Evolutionary conservation across 2,797 vertebrate species (phyloP).

Genomic region (Geotrypetes seraphini): DNA sequence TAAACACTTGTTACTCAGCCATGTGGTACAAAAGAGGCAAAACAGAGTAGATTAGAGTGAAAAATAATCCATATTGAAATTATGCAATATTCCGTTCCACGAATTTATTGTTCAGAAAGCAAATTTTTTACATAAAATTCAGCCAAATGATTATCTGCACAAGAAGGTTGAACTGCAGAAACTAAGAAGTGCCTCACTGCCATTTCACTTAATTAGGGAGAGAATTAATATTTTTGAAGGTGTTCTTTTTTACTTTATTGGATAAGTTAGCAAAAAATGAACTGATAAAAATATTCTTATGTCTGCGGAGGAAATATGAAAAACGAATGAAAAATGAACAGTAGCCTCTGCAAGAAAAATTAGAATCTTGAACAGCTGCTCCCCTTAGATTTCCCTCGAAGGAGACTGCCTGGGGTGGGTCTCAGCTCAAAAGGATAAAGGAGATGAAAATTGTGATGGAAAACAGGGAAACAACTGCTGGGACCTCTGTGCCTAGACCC

Average conservation of each 20-base stretch:
- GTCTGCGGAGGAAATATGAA: not conserved
- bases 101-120: too few species aligned
- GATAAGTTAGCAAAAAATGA: slow-evolving; percentile 65
- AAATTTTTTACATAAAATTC: too few species aligned
- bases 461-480: slow-evolving; percentile 74
- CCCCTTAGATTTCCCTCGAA: slow-evolving; percentile 71
- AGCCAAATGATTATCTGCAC: too few species aligned
- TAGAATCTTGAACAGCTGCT: slow-evolving; percentile 77
- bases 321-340: slow-evolving; percentile 33
- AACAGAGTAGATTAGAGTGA: too few species aligned
- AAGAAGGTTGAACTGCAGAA: too few species aligned
- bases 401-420: slow-evolving; percentile 50
- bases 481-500: slow-evolving; percentile 59
- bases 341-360: slow-evolving; percentile 73
- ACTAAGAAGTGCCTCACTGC: too few species aligned
- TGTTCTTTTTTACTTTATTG: slow-evolving; percentile 60
- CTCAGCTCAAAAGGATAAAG: slow-evolving; percentile 76
- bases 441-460: slow-evolving; percentile 72
- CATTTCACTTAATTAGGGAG: too few species aligned
- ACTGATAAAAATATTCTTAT: slow-evolving; percentile 62
- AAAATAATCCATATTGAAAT: too few species aligned
- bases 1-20: too few species aligned
- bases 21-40: too few species aligned
- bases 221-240: slow-evolving; percentile 72
- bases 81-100: too few species aligned